Conservation (phyloP, 2,888 invertebrate genomes). For the Caenorhabditis sinica region DNA sequence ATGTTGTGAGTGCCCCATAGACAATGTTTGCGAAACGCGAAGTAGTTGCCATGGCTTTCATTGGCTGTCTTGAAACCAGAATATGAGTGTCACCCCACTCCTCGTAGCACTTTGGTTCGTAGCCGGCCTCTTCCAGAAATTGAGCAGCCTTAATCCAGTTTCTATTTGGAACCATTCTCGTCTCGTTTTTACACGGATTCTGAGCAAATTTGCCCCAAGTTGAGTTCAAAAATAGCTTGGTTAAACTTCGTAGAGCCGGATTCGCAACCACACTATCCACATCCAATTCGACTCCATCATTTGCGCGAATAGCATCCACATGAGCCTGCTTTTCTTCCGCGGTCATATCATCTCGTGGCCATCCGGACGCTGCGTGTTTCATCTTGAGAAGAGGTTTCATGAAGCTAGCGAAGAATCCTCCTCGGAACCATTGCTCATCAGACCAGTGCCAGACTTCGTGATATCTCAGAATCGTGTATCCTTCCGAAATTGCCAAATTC, state of each 20-base stretch:
- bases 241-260: neutral
- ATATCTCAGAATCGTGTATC: conserved; percentile 9
- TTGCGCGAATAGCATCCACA: neutral
- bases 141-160: neutral
- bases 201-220: conserved; percentile 11
- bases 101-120: neutral
- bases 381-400: conserved; percentile 18
- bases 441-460: conserved; percentile 36
- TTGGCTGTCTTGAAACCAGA: neutral
- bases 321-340: neutral
- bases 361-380: conserved; percentile 26
- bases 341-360: neutral
- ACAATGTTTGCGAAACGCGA: too few relatives aligned
- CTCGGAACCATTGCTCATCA: conserved; percentile 6
- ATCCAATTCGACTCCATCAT: neutral
- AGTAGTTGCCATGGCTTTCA: neutral
- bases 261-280: neutral
- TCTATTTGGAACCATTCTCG: neutral
- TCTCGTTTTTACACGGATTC: neutral
- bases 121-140: neutral
- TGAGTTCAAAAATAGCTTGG: conserved; percentile 1
- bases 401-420: conserved; percentile 25
- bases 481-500: conserved; percentile 10
- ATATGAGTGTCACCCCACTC: neutral
- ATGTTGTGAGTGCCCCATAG: conserved; percentile 20